phyloP scores from a whole-genome alignment of 2,888 invertebrate species.

The Mesoligia furuncula region DNA sequence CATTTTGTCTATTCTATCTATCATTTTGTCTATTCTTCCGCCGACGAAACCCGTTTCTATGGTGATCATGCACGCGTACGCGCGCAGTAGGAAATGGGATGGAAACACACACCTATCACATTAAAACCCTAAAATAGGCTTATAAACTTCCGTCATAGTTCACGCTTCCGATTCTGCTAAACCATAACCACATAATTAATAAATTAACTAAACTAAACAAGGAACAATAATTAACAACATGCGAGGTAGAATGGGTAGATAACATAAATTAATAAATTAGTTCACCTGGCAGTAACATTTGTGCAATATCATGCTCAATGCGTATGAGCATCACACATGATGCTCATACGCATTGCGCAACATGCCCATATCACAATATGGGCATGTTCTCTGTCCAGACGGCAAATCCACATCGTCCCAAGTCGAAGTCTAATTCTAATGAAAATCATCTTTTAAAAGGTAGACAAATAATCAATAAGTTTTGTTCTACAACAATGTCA shows the following conservation, averaged over 20 bases:
- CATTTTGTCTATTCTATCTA: neutral
- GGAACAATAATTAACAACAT: slow-evolving; percentile 48
- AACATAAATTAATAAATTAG: slow-evolving; percentile 14
- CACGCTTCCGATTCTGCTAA: neutral
- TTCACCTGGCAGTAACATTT: slow-evolving; percentile 17
- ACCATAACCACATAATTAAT: slow-evolving; percentile 9
- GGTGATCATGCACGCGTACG: neutral
- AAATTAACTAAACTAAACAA: slow-evolving; percentile 40
- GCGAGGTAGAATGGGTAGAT: slow-evolving; percentile 51
- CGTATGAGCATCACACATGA: neutral
- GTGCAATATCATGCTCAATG: slow-evolving; percentile 9
- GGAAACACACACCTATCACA: slow-evolving; percentile 5
- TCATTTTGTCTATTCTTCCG: neutral
- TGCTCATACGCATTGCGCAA: no score
- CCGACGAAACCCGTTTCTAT: neutral
- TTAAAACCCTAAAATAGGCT: slow-evolving; percentile 2
- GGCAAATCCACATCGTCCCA: neutral
- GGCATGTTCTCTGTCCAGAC: neutral
- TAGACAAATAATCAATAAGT: neutral
- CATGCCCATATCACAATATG: no score
- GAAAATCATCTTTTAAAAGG: neutral
- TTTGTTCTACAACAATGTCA: neutral
- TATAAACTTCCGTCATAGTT: slow-evolving; percentile 1
- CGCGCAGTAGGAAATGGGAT: neutral
- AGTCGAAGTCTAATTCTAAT: neutral